A percentile compares a stretch with the other conserved stretches of the same genome.
Evolutionary conservation across 2,888 invertebrate species (phyloP).

Genomic region (Rhaphigaster nebulosa): DNA sequence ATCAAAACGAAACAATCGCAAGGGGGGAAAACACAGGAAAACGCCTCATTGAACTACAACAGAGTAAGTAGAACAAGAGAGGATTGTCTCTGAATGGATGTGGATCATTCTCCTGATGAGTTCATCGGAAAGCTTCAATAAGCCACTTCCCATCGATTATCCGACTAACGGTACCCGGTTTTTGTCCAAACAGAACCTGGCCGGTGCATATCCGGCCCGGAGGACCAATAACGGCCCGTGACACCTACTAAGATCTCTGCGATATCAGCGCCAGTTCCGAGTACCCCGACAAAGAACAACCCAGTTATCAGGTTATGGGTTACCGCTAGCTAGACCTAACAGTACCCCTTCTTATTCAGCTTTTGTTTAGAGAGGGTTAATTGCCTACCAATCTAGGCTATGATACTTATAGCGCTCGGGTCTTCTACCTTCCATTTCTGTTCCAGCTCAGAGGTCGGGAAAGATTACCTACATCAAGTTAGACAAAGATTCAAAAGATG

Average conservation of each 20-base stretch:
- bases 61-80: constrained; percentile 41
- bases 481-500: too few species aligned
- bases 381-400: constrained; percentile 16
- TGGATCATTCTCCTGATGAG: constrained; percentile 34
- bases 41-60: constrained; percentile 8
- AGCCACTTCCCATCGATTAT: constrained; percentile 36
- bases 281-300: constrained; percentile 15
- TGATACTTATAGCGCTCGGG: not conserved
- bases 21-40: constrained; percentile 16
- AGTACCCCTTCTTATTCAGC: constrained; percentile 20
- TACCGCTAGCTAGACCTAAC: constrained; percentile 31
- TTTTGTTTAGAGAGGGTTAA: constrained; percentile 45
- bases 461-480: not conserved
- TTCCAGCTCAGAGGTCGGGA: not conserved
- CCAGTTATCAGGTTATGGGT: constrained; percentile 45
- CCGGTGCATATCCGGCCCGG: constrained; percentile 44
- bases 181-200: constrained; percentile 26
- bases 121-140: constrained; percentile 36
- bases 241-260: constrained; percentile 32
- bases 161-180: constrained; percentile 28
- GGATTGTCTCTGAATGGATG: constrained; percentile 36
- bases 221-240: constrained; percentile 30
- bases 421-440: constrained; percentile 20
- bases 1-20: not conserved
- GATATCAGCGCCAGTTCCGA: constrained; percentile 16